Evolutionary conservation across 2,797 vertebrate genomes (phyloP), one percentile per base, ranked within the genome.

Genomic region (Manis pentadactyla): DNA sequence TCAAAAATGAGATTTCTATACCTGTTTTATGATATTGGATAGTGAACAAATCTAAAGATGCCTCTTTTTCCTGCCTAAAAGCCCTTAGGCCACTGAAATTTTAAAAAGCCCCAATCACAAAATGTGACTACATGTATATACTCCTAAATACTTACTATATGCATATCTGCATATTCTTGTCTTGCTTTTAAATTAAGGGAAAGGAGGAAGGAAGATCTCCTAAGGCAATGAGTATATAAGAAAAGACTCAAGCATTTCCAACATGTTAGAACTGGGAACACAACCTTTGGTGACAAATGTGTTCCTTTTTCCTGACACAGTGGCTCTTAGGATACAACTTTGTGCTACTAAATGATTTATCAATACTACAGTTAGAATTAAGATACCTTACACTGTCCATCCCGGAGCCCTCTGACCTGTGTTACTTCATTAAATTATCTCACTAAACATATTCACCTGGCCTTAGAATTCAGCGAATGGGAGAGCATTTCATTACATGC

Each of bases 31-130:
- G 51, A 95, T 18, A 68, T 7, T 90, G 8, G 23, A 53, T 90
- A 55, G 23, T 88, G 69, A 71, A 64, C 88, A 82, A 86, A 93
- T 63, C 49, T 23, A 75, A 95, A 88, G 92, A 42, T 85, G 14
- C 17, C 73, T 90, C 86, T 81, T 34, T 68, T 71, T 27, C 5
- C 51, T 83, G 29, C 42, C 64, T 31, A 68, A 78, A 42, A 86
- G 31, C 34, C 34, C n/a, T 95, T 87, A 25, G 29, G 12, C 31
- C 39, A 63, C 39, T 66, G 55, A 19, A 75, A 57, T 94, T 66
- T 2, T 4, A 7, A 75, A 55, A 82, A 68, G 31, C 15, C 11
- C 66, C n/a, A 85, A 1, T 59, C 63, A 29, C 86, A 21, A 96
- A 93, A 87, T 2, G 53, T 85, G 57, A 69, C 64, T 69, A 23